Conservation (phyloP, 1,140 invertebrate species). For the Anastrepha ludens region DNA sequence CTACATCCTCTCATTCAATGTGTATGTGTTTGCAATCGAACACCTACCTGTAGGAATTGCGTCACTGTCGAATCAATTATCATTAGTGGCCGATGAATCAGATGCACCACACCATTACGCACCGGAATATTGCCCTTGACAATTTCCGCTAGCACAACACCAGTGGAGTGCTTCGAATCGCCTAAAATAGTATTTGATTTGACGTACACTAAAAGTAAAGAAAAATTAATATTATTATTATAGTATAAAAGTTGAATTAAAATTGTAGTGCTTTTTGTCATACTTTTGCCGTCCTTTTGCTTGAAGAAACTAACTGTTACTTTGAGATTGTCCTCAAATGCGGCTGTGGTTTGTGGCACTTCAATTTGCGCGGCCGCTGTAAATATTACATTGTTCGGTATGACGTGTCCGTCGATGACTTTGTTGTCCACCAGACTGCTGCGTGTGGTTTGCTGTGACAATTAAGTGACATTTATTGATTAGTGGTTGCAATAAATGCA, state of each 20-base stretch:
- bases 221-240: neutral
- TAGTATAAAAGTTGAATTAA: neutral
- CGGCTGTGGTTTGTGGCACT: constrained; percentile 83
- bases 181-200: constrained; percentile 90
- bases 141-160: constrained; percentile 90
- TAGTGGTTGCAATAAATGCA: constrained; percentile 22
- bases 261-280: constrained; percentile 64
- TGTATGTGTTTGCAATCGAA: constrained; percentile 22
- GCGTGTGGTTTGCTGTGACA: constrained; percentile 75
- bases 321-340: constrained; percentile 87
- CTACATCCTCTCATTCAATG: neutral
- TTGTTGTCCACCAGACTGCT: constrained; percentile 83
- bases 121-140: constrained; percentile 94
- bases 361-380: constrained; percentile 84
- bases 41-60: constrained; percentile 87
- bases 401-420: constrained; percentile 93
- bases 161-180: constrained; percentile 83
- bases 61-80: constrained; percentile 89
- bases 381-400: constrained; percentile 90
- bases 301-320: constrained; percentile 85
- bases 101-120: constrained; percentile 92
- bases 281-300: constrained; percentile 79
- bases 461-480: constrained; percentile 56
- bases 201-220: constrained; percentile 83
- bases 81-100: constrained; percentile 92